Base-by-base conservation (phyloP, 2,797 vertebrate genomes). In the Gephyroberyx darwinii region DNA sequence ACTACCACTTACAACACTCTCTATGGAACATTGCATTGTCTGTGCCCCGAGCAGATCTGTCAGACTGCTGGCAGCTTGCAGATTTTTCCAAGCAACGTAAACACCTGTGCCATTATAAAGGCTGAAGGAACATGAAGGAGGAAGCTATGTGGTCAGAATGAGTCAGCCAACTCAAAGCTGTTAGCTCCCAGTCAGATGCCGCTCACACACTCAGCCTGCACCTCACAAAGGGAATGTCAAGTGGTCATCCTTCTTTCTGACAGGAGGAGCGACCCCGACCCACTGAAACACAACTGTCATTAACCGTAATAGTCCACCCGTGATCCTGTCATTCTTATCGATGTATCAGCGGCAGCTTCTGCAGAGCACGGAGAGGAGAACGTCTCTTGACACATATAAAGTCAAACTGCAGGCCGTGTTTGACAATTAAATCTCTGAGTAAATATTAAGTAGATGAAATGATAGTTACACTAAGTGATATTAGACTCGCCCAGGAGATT, bases 161-260 rank as follows among this genome's bases (percentile, higher is more conserved):
- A 78, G 69, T 70, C 41, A 79, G 67, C 9, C 61, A 51, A 57
- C 73, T 87, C 80, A 87, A 85, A 84, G 68, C 64, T 30, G 0
- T 57, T 81, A 69, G 82, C 81, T 82, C 39, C 80, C 45, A 75
- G 75, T 65, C 1, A 3, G 63, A 76, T 68, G 30, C 57, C 41
- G 59, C 60, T 80, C 13, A 10, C 51, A 56, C 59, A 53, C 51
- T 47, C 45, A 73, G 51, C 41, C 74, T 80, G 62, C 30, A 30
- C 65, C 54, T 72, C 71, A 75, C 68, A 58, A 81, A 72, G 33
- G 51, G 39, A 71, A 74, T 64, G 77, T 70, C 67, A 81, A 76
- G 22, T 50, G 74, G 69, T 70, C 57, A 54, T 31, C 13, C 56
- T 63, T 33, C 66, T 69, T 77, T 72, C 35, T 65, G 31, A 48